Evolutionary conservation across 2,113 vertebrate species (phyloP).

Genomic region (Paradoxurus hermaphroditus): DNA sequence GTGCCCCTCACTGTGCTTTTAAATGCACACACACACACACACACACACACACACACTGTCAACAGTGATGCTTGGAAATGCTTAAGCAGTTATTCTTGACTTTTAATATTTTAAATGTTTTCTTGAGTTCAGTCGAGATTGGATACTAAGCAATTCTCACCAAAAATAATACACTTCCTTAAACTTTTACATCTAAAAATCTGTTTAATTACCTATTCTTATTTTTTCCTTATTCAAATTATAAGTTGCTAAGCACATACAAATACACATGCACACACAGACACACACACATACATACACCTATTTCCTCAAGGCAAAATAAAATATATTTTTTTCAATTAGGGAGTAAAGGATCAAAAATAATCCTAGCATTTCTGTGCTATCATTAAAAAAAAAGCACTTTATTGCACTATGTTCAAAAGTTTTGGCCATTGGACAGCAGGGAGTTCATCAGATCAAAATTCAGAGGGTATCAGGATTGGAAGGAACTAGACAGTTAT

Average conservation of each 20-base stretch:
- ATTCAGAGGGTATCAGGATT: not conserved
- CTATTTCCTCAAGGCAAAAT: not conserved
- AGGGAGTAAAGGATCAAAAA: not conserved
- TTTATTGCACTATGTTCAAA: not conserved
- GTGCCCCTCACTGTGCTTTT: conserved; percentile 18
- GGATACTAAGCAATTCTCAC: conserved; percentile 47
- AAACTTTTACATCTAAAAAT: conserved; percentile 51
- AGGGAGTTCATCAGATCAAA: not conserved
- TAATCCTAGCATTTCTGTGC: not conserved
- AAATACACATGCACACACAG: not conserved
- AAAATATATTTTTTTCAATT: conserved; percentile 18
- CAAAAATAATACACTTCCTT: conserved; percentile 42
- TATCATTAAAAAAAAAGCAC: not conserved
- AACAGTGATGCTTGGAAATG: conserved; percentile 45
- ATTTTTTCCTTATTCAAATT: not conserved
- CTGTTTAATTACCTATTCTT: not conserved
- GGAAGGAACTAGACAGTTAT: not conserved
- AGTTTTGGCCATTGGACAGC: not conserved
- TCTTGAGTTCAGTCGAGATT: conserved; percentile 56
- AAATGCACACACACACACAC: not conserved
- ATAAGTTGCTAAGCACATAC: not conserved
- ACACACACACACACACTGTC: not conserved
- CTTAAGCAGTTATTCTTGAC: conserved; percentile 53
- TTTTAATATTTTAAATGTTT: conserved; percentile 51
- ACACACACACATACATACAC: not conserved